Percentiles rank a stretch among this genome's conserved stretches.
Conservation (phyloP, 2,888 invertebrate species). For the Pollenia labialis region DNA sequence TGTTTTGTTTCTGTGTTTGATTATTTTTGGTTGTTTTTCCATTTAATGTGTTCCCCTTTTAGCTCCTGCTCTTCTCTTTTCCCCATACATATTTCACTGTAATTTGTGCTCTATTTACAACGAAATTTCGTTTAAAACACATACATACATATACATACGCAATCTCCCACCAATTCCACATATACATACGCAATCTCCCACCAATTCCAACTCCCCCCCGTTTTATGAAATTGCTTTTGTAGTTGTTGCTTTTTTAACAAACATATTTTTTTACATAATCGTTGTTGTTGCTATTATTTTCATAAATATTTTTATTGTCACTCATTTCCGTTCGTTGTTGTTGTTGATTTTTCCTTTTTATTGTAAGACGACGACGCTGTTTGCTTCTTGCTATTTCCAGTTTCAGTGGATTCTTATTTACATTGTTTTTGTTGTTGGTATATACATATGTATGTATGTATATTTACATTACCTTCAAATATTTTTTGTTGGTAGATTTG, state of each 20-base stretch:
- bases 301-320: constrained; percentile 66
- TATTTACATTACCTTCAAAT: constrained; percentile 53
- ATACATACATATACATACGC: too few species aligned
- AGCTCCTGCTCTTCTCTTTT: background rate
- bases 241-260: background rate
- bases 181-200: background rate
- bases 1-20: constrained; percentile 25
- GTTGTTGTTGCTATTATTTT: constrained; percentile 42
- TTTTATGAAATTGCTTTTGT: background rate
- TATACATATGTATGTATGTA: background rate
- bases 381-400: constrained; percentile 28
- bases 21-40: background rate
- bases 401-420: constrained; percentile 21
- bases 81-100: background rate
- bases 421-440: constrained; percentile 23
- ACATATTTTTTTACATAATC: constrained; percentile 7
- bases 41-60: background rate
- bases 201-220: background rate
- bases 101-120: constrained; percentile 25
- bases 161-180: background rate
- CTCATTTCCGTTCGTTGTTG: constrained; percentile 59
- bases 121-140: constrained; percentile 5
- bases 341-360: background rate
- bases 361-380: background rate
- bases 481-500: background rate